Percentiles rank a stretch among this genome's conserved stretches.
phyloP scores from a whole-genome alignment of 2,113 vertebrate genomes.

The Phodopus roborovskii region DNA sequence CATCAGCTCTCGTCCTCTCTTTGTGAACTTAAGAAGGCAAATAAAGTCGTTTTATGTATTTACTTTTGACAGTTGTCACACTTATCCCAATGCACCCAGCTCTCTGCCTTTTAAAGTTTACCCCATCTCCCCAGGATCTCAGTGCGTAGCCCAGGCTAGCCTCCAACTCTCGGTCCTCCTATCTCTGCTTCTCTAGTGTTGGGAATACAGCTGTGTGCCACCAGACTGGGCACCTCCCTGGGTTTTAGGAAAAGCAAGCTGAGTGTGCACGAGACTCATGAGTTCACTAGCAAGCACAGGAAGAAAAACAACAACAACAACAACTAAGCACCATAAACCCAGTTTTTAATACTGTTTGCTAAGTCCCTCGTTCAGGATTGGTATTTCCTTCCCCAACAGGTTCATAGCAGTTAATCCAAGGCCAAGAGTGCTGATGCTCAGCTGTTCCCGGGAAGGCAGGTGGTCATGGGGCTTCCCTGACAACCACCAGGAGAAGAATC shows the following conservation, averaged over 20 bases:
- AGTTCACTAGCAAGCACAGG: not conserved
- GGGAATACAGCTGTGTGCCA: not conserved
- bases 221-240: not conserved
- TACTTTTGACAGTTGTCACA: not conserved
- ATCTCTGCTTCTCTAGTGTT: not conserved
- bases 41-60: not conserved
- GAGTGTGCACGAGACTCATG: not conserved
- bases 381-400: not conserved
- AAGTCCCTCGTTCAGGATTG: not conserved
- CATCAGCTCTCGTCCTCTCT: constrained; percentile 40
- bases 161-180: too few relatives aligned
- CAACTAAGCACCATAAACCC: not conserved
- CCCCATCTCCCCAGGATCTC: not conserved
- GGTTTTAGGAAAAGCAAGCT: not conserved
- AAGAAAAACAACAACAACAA: fast-evolving
- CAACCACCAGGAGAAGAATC: fast-evolving
- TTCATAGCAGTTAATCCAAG: not conserved
- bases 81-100: not conserved
- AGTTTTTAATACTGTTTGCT: not conserved
- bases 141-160: not conserved
- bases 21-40: constrained; percentile 11
- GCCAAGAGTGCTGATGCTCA: not conserved
- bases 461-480: not conserved
- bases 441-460: not conserved
- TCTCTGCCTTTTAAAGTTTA: not conserved